Evolutionary conservation across 2,797 vertebrate genomes (phyloP).

Genomic region (Philypnodon macrostomus): DNA sequence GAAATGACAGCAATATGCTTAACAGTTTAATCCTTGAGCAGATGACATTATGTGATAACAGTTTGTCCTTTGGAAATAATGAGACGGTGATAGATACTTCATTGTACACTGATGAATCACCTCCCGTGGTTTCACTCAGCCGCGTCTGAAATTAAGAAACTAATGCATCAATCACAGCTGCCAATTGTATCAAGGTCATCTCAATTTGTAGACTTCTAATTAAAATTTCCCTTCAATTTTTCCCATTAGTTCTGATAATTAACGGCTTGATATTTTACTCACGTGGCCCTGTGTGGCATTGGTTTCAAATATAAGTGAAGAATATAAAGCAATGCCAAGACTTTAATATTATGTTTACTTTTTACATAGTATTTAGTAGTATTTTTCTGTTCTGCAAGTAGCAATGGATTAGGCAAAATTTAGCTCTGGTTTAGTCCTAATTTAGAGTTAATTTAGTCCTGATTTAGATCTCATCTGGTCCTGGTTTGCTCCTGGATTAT

Average conservation of each 20-base stretch:
- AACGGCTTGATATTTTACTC: constrained; percentile 20
- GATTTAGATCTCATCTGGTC: no score
- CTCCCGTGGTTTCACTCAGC: constrained; percentile 24
- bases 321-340: no score
- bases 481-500: no score
- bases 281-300: background rate
- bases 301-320: no score
- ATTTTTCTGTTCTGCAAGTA: no score
- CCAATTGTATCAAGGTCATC: constrained; percentile 14
- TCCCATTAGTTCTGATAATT: constrained; percentile 1
- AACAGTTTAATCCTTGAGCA: constrained; percentile 9
- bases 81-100: constrained; percentile 35
- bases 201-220: constrained; percentile 28
- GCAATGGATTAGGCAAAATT: no score
- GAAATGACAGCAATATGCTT: constrained; percentile 1
- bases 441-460: no score
- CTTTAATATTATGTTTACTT: no score
- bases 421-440: no score
- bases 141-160: constrained; percentile 33
- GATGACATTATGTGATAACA: constrained; percentile 16
- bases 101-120: constrained; percentile 46
- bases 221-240: background rate
- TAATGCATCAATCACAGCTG: constrained; percentile 33
- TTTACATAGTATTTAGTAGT: no score
- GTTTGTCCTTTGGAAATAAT: constrained; percentile 34